Conservation (phyloP, 2,797 vertebrate genomes). For the Lutjanus campechanus region DNA sequence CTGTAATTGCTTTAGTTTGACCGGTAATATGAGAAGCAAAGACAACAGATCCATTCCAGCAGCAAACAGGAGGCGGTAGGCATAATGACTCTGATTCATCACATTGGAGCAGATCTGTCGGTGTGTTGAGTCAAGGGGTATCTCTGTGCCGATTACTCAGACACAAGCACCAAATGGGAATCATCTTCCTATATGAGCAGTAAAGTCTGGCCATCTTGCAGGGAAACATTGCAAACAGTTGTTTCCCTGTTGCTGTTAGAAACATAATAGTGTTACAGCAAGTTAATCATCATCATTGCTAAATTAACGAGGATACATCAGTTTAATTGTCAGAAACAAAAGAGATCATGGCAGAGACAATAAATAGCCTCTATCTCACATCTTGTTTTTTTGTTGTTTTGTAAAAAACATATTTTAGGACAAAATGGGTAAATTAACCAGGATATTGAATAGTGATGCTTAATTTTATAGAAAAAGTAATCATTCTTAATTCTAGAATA, state of each 20-base stretch:
- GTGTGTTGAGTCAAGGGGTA: slow-evolving; percentile 52
- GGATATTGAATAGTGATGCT: background rate
- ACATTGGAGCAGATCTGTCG: slow-evolving; percentile 54
- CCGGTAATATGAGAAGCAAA: slow-evolving; percentile 51
- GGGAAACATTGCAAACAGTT: slow-evolving; percentile 4
- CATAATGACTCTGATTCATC: slow-evolving; percentile 69
- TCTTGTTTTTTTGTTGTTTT: background rate
- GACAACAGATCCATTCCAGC: slow-evolving; percentile 52
- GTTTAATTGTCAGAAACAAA: slow-evolving; percentile 31
- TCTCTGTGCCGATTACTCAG: slow-evolving; percentile 56
- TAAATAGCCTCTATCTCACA: background rate
- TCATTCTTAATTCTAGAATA: background rate
- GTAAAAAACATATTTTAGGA: background rate
- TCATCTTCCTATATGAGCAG: slow-evolving; percentile 42
- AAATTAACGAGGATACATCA: slow-evolving; percentile 14
- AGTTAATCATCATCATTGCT: slow-evolving; percentile 23
- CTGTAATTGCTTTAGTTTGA: slow-evolving; percentile 67
- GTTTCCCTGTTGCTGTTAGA: background rate
- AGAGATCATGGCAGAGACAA: background rate
- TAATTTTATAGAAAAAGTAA: background rate
- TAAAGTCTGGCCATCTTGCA: slow-evolving; percentile 12
- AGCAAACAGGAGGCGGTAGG: slow-evolving; percentile 56
- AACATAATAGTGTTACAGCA: slow-evolving; percentile 7
- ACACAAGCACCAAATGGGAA: slow-evolving; percentile 27
- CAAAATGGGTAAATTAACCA: background rate